phyloP scores from a whole-genome alignment of 1,140 invertebrate species.

The Theocolax elegans region DNA sequence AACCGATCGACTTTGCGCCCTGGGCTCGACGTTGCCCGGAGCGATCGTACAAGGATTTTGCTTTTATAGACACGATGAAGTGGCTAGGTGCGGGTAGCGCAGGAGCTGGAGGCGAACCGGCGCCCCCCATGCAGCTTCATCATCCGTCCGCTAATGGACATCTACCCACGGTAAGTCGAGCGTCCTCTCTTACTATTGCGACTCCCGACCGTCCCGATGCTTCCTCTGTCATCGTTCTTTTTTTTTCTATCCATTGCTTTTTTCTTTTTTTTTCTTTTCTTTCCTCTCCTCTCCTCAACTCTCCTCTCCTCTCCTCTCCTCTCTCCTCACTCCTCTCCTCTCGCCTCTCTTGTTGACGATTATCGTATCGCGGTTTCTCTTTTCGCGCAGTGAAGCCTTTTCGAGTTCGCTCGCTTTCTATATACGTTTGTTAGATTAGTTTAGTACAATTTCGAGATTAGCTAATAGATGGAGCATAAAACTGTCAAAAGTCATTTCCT shows the following conservation, averaged over 20 bases:
- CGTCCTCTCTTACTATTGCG: too few species aligned
- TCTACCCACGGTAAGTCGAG: constrained; percentile 59
- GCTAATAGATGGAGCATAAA: neutral
- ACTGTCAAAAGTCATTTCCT: constrained; percentile 28
- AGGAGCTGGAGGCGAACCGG: constrained; percentile 63
- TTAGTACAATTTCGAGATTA: too few species aligned
- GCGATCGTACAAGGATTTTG: too few species aligned
- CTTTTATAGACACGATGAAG: constrained; percentile 58
- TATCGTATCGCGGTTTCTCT: too few species aligned
- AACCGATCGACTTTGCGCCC: too few species aligned
- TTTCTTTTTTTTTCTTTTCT: constrained; percentile 28
- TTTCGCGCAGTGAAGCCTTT: too few species aligned
- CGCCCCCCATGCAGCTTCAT: constrained; percentile 66
- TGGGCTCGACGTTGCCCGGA: neutral
- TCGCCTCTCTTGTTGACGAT: too few species aligned
- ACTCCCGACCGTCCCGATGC: neutral
- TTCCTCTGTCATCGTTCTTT: neutral
- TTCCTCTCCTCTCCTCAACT: neutral
- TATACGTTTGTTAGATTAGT: too few species aligned
- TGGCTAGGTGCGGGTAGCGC: constrained; percentile 64
- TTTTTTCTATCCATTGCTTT: constrained; percentile 15
- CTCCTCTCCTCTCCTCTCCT: neutral
- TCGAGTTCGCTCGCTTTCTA: too few species aligned
- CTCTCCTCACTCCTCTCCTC: neutral
- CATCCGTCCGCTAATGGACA: constrained; percentile 65